Evolutionary conservation across 2,113 vertebrate species (phyloP).

Genomic region (Stegostoma tigrinum): DNA sequence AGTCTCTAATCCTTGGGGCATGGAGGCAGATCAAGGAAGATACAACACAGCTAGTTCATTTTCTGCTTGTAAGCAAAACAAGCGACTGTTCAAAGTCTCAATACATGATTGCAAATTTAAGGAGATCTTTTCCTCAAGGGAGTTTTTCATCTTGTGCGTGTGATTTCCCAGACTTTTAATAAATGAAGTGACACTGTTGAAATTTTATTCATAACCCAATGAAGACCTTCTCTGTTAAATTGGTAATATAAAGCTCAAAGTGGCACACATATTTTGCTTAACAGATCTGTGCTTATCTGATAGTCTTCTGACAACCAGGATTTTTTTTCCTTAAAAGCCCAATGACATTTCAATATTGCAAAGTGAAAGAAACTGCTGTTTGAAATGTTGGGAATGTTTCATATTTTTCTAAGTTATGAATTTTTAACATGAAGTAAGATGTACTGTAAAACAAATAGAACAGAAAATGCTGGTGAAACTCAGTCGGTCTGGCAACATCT

Average conservation of each 20-base stretch:
- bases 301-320: not conserved
- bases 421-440: not conserved
- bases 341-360: not conserved
- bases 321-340: not conserved
- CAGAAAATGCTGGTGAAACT: no score
- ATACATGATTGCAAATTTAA: slow-evolving; percentile 80
- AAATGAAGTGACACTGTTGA: not conserved
- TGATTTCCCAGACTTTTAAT: slow-evolving; percentile 45
- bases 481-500: no score
- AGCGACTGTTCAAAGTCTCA: slow-evolving; percentile 75
- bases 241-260: slow-evolving; percentile 16
- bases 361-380: not conserved
- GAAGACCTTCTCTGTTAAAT: slow-evolving; percentile 11
- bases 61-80: slow-evolving; percentile 76
- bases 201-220: slow-evolving; percentile 14
- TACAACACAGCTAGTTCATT: slow-evolving; percentile 83
- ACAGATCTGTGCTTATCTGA: not conserved
- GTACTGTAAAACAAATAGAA: not conserved
- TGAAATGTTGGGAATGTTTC: not conserved
- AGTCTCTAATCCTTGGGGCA: slow-evolving; percentile 75
- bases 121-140: slow-evolving; percentile 74
- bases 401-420: not conserved
- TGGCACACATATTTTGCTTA: slow-evolving; percentile 26
- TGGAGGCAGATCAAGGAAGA: slow-evolving; percentile 81
- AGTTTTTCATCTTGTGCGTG: slow-evolving; percentile 49